Conservation (phyloP, 35 echinoderm and acorn worm species). For the Stichopus chloronotus region DNA sequence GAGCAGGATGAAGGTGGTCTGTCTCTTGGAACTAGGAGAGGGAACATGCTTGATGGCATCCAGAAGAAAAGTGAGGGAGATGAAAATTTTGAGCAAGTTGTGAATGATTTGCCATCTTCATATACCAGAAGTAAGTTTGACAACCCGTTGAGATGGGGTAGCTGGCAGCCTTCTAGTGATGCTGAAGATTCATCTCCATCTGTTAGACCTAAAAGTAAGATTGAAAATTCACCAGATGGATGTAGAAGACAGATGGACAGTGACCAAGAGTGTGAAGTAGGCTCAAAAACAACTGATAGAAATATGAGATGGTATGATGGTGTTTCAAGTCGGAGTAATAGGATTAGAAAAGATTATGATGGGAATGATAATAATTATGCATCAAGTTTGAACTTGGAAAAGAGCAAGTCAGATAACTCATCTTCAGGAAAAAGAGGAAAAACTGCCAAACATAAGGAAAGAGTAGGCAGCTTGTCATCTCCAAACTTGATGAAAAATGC, state of each 20-base stretch:
- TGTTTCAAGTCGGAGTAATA: not conserved
- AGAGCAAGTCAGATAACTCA: not conserved
- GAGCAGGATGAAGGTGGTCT: not conserved
- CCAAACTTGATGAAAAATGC: not conserved
- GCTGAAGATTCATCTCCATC: not conserved
- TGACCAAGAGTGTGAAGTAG: not conserved
- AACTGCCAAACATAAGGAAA: not conserved
- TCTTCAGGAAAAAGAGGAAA: not conserved
- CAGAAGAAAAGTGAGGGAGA: not conserved
- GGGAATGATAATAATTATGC: not conserved
- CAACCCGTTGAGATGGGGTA: not conserved
- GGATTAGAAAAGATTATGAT: not conserved
- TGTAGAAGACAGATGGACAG: not conserved
- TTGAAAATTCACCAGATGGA: not conserved
- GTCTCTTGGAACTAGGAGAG: not conserved
- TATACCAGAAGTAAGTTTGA: not conserved
- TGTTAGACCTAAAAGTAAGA: not conserved
- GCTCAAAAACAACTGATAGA: not conserved
- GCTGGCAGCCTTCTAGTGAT: not conserved
- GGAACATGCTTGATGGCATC: not conserved
- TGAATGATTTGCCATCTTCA: not conserved
- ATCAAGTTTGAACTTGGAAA: not conserved
- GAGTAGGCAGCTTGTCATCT: too few relatives aligned
- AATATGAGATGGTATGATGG: not conserved
- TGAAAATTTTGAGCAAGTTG: not conserved